Evolutionary conservation across 37 sponge, comb jelly and placozoan species (phyloP), one percentile per base, ranked within the genome.

Genomic region (Spongilla lacustris): DNA sequence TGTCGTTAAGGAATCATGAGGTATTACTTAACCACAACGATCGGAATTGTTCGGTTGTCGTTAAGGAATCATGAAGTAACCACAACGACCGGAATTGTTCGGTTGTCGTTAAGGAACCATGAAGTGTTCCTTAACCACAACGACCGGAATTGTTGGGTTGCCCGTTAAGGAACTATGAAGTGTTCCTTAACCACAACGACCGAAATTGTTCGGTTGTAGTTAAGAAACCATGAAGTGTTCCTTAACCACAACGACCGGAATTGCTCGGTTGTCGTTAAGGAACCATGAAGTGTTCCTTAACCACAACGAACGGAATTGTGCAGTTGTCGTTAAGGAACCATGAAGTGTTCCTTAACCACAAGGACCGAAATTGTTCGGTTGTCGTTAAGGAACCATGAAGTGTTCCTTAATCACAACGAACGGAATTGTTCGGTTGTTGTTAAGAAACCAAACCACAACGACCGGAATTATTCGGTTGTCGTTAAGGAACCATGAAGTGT

Each of bases 311-410:
- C 58, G 58, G 58, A 41, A 41, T 41, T 41, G 41, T 41, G 41
- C 41, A 6, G 41, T 58, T 58, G 58, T 58, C 58, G 58, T 58
- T 58, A 58, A 58, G 58, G 58, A 58, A 58, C 21, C 58, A 58
- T 58, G 58, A 58, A 58, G 58, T 58, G 58, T 58, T 58, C 58
- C 58, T 58, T 58, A 58, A 58, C 58, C 58, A 58, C 58, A 58
- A 58, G 19, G 58, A 58, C 58, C 58, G 41, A 41, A 41, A 41
- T 41, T 41, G 41, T 41, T 41, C 58, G 58, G 58, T 58, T 58
- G 58, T 58, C 58, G 58, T 58, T 41, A 41, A 41, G 41, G 41
- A 41, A 41, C 41, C 41, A 58, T 58, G 58, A 58, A 58, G 19
- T 58, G 58, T 58, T 41, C 58, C 58, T 58, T 58, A 58, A 58